phyloP scores from a whole-genome alignment of 1,140 invertebrate species.

The Condylostylus longicornis region DNA sequence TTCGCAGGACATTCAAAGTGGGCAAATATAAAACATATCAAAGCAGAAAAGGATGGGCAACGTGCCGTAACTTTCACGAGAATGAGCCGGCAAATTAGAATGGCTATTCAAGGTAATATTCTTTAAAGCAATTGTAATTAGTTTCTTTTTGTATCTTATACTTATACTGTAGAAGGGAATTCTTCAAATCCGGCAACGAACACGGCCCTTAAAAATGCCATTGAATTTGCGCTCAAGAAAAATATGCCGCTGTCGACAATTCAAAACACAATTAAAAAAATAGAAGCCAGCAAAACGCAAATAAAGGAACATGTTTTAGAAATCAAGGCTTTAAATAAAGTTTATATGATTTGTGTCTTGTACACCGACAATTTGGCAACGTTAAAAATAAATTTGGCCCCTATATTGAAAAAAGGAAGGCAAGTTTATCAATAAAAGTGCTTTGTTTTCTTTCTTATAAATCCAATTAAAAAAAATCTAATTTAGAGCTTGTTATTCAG shows the following conservation, averaged over 20 bases:
- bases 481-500: no score
- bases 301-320: conserved; percentile 18
- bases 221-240: conserved; percentile 38
- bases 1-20: conserved; percentile 56
- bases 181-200: conserved; percentile 37
- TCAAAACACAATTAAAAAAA: conserved; percentile 34
- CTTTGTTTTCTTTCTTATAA: no score
- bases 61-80: conserved; percentile 28
- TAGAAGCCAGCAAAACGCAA: conserved; percentile 17
- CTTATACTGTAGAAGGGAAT: no score
- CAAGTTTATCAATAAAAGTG: conserved; percentile 10
- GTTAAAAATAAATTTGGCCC: conserved; percentile 21
- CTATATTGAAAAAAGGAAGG: conserved; percentile 28
- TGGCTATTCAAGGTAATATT: conserved; percentile 37
- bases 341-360: conserved; percentile 5
- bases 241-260: conserved; percentile 40
- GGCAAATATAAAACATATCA: conserved; percentile 48
- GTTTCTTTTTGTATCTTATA: conserved; percentile 4
- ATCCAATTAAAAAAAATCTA: no score
- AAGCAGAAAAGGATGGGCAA: conserved; percentile 40
- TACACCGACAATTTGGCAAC: conserved; percentile 7
- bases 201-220: conserved; percentile 33
- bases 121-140: conserved; percentile 7
- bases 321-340: conserved; percentile 19
- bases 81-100: conserved; percentile 33